phyloP scores from a whole-genome alignment of 1,140 invertebrate species.

The Aphelenchoides besseyi region DNA sequence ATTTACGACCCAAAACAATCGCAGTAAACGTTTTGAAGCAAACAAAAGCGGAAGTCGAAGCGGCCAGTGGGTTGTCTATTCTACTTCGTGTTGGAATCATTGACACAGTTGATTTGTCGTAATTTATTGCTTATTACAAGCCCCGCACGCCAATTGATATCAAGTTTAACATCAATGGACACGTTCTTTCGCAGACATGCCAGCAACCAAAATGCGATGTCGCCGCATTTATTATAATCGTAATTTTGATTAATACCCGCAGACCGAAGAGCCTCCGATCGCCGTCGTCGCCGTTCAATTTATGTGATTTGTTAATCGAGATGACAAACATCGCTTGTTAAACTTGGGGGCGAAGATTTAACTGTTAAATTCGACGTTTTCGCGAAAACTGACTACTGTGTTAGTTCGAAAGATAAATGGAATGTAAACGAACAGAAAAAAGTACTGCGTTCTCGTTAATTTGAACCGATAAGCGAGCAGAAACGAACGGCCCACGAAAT shows the following conservation, averaged over 20 bases:
- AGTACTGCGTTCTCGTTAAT: neutral
- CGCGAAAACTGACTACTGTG: too few relatives aligned
- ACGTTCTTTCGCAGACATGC: neutral
- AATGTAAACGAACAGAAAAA: neutral
- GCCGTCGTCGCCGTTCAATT: neutral
- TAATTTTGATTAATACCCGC: conserved; percentile 6
- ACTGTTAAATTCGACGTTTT: neutral
- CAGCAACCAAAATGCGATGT: conserved; percentile 1
- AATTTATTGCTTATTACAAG: conserved; percentile 6
- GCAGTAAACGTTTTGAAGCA: neutral
- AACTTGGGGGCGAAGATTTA: neutral
- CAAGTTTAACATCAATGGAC: neutral
- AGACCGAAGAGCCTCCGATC: conserved; percentile 9
- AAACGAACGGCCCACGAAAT: neutral
- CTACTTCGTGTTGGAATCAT: neutral
- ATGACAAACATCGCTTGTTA: conserved; percentile 12
- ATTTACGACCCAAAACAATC: conserved; percentile 3
- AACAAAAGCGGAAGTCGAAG: conserved; percentile 2
- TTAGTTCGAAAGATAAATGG: neutral
- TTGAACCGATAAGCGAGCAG: neutral
- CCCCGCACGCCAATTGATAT: neutral
- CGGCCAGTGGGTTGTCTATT: neutral
- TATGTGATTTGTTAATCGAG: conserved; percentile 19
- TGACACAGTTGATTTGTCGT: neutral
- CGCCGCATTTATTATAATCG: neutral